Evolutionary conservation across 2,113 vertebrate genomes (phyloP).

Genomic region (Ctenodactylus gundi): DNA sequence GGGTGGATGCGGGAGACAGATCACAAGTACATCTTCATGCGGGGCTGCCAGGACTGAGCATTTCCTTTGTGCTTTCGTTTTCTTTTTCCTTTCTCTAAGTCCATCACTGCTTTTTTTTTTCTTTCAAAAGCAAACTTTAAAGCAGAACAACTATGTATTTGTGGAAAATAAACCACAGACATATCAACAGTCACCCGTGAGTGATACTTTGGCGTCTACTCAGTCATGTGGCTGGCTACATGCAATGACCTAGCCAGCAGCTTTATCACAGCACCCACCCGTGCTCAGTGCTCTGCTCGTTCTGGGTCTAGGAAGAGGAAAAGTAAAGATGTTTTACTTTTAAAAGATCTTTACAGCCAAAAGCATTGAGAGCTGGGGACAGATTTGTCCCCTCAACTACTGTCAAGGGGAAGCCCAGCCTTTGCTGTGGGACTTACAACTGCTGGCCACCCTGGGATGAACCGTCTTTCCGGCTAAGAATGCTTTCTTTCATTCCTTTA

Average conservation of each 20-base stretch:
- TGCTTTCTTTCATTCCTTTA: background rate
- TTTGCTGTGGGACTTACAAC: background rate
- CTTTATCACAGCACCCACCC: fast-evolving
- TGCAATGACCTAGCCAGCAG: no score
- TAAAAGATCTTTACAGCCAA: background rate
- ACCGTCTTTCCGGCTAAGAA: background rate
- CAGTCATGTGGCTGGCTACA: background rate
- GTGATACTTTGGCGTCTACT: background rate
- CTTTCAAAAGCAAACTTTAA: background rate
- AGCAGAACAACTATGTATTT: background rate
- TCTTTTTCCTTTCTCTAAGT: background rate
- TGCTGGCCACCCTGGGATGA: background rate
- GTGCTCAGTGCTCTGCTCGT: background rate
- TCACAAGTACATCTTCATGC: background rate
- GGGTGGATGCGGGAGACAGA: background rate
- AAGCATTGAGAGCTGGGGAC: background rate
- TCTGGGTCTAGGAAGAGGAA: background rate
- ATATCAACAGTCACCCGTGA: background rate
- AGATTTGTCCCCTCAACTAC: no score
- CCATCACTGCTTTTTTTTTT: background rate
- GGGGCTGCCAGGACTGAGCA: no score
- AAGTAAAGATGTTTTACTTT: background rate
- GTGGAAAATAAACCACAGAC: conserved; percentile 2
- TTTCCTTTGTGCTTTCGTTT: background rate
- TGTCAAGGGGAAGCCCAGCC: no score